Percentiles rank a stretch among this genome's conserved stretches.
phyloP scores from a whole-genome alignment of 2,888 invertebrate genomes.

The Macaria notata region DNA sequence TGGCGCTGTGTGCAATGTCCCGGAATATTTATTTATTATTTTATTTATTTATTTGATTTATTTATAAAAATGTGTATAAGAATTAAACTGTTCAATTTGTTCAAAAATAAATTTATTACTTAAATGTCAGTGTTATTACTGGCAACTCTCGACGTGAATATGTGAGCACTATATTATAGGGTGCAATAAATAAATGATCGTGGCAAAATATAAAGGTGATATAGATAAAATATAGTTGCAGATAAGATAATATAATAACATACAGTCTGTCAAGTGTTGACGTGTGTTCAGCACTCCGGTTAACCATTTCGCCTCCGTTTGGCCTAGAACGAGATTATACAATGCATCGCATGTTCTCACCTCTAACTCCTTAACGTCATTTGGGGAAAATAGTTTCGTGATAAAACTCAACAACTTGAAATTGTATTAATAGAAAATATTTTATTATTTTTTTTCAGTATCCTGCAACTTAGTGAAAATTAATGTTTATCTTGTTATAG shows the following conservation, averaged over 20 bases:
- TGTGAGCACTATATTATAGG: conserved; percentile 15
- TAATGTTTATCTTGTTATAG: too few relatives aligned
- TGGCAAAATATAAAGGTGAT: conserved; percentile 20
- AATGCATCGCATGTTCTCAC: conserved; percentile 20
- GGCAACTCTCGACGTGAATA: conserved; percentile 23
- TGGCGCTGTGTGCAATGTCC: too few relatives aligned
- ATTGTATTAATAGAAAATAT: too few relatives aligned
- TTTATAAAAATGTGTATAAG: too few relatives aligned
- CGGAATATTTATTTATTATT: too few relatives aligned
- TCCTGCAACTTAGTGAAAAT: too few relatives aligned
- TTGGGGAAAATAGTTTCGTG: background rate
- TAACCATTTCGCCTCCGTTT: conserved; percentile 78
- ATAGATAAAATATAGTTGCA: conserved; percentile 39
- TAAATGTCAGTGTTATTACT: conserved; percentile 14
- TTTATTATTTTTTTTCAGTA: too few relatives aligned
- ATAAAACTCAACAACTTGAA: too few relatives aligned
- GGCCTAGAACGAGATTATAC: conserved; percentile 77
- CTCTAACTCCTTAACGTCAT: background rate
- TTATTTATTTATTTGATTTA: too few relatives aligned
- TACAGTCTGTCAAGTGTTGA: conserved; percentile 80
- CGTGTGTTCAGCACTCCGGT: conserved; percentile 78
- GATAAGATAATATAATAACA: conserved; percentile 64
- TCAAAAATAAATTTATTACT: background rate
- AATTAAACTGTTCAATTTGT: too few relatives aligned
- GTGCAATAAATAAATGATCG: conserved; percentile 26